phyloP scores from a whole-genome alignment of 2,113 vertebrate species.

The Phrynosoma blainvillii region DNA sequence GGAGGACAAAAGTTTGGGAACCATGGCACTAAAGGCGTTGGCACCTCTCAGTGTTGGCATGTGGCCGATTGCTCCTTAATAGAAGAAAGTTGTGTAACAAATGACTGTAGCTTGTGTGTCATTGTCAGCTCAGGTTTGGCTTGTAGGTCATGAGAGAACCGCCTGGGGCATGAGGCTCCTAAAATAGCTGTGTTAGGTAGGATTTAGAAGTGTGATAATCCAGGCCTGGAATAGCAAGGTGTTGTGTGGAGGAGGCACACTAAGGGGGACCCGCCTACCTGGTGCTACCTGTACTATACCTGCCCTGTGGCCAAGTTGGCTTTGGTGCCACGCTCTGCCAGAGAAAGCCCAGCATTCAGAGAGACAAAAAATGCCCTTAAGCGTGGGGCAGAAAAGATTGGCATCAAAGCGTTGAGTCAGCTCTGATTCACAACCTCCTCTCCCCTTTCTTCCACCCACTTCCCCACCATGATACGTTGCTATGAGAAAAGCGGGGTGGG shows the following conservation, averaged over 20 bases:
- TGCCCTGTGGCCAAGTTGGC: not conserved
- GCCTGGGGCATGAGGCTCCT: not conserved
- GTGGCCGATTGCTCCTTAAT: no score
- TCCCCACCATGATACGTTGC: slow-evolving; percentile 6
- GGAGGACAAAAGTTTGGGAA: no score
- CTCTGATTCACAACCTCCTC: slow-evolving; percentile 1
- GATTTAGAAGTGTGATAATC: slow-evolving; percentile 19
- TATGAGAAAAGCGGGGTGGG: not conserved
- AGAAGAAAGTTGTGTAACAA: not conserved
- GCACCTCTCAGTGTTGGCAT: no score
- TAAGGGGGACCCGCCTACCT: not conserved
- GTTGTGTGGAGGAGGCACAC: not conserved
- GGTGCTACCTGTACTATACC: not conserved
- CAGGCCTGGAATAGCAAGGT: slow-evolving; percentile 7
- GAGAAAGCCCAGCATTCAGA: not conserved
- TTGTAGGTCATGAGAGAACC: not conserved
- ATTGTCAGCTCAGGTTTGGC: not conserved
- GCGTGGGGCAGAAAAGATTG: not conserved
- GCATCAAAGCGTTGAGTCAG: slow-evolving; percentile 23
- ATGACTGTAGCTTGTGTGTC: not conserved
- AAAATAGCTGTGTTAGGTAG: slow-evolving; percentile 1
- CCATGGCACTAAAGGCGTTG: no score
- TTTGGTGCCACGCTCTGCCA: not conserved
- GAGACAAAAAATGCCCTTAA: not conserved
- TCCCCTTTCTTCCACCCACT: not conserved